Conservation (phyloP, 30 jellyfish, hydroid and myxozoan species). For the Haliclystus octoradiatus region DNA sequence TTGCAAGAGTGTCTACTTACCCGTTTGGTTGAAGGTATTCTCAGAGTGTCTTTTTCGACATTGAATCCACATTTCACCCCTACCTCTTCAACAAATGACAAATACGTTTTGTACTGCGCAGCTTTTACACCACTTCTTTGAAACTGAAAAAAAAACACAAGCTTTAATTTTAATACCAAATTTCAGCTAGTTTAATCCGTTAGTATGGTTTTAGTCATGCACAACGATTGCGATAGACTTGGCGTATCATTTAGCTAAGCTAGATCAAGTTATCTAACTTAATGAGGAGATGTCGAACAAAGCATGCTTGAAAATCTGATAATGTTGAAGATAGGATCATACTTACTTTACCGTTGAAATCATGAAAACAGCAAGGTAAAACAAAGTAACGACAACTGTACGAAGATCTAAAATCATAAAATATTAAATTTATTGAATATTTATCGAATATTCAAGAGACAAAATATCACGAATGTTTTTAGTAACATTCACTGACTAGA, state of each 20-base stretch:
- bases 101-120: constrained; percentile 69
- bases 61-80: constrained; percentile 73
- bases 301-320: not conserved
- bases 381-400: constrained; percentile 57
- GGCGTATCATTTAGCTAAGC: too few relatives aligned
- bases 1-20: too few relatives aligned
- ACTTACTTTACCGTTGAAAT: constrained; percentile 63
- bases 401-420: constrained; percentile 50
- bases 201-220: too few relatives aligned
- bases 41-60: constrained; percentile 58
- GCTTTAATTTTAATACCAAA: too few relatives aligned
- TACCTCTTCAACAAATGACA: constrained; percentile 41
- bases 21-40: constrained; percentile 93
- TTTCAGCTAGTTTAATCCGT: too few relatives aligned
- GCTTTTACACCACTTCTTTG: constrained; percentile 40
- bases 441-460: too few relatives aligned
- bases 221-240: too few relatives aligned
- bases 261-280: not conserved
- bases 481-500: too few relatives aligned
- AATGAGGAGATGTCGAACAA: not conserved
- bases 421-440: not conserved
- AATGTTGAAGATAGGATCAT: not conserved
- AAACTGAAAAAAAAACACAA: constrained; percentile 23
- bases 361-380: constrained; percentile 93
- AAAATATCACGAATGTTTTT: too few relatives aligned